Percentiles rank a stretch among this genome's conserved stretches.
phyloP scores from a whole-genome alignment of 2,797 vertebrate species.

The Orestias chungarensis region DNA sequence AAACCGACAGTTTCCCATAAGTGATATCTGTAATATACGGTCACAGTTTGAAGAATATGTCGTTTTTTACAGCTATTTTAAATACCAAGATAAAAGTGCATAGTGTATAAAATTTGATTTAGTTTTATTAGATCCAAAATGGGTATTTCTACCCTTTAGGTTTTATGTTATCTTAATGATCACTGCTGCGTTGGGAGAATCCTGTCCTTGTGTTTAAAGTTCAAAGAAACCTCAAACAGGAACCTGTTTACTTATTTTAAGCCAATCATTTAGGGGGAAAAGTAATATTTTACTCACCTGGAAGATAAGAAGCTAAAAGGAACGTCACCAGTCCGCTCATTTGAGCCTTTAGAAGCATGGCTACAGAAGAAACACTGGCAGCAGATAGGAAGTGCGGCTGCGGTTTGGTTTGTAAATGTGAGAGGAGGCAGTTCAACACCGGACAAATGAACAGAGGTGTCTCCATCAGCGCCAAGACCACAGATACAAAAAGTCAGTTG shows the following conservation, averaged over 20 bases:
- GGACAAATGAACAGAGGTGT: conserved; percentile 41
- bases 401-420: conserved; percentile 32
- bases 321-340: conserved; percentile 15
- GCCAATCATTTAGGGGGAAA: fast-evolving
- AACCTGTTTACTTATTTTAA: background rate
- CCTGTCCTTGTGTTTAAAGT: background rate
- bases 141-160: background rate
- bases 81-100: background rate
- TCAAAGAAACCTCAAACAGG: background rate
- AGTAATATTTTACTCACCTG: conserved; percentile 40
- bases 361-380: background rate
- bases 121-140: background rate
- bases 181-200: background rate
- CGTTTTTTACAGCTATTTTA: too few relatives aligned
- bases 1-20: conserved; percentile 15
- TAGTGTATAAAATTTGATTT: background rate
- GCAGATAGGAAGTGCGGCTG: conserved; percentile 3
- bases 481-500: background rate
- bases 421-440: conserved; percentile 17
- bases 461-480: conserved; percentile 7
- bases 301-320: conserved; percentile 41
- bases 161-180: background rate
- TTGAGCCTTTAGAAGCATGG: background rate
- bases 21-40: background rate
- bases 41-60: background rate